Base-by-base conservation (phyloP, 1,140 invertebrate species). In the Triops cancriformis region DNA sequence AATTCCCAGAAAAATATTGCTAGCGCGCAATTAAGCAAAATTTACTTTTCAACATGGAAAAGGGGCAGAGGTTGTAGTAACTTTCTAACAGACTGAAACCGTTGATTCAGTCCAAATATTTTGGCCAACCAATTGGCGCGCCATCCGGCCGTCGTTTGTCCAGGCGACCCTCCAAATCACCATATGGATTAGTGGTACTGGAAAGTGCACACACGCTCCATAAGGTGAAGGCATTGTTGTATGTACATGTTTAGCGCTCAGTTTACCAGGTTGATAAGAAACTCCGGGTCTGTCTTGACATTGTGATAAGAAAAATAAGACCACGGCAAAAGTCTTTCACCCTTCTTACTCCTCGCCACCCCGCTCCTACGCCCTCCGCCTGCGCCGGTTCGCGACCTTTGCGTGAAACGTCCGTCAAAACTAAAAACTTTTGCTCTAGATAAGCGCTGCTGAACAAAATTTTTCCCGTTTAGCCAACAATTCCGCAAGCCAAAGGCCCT, bases 261-360 rank as follows among this genome's bases (percentile, higher is more conserved):
- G 51, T 64, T 64, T 64, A 64, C 51, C 51, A n/a, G 51, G 18
- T 64, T 64, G 51, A 64, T 64, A 64, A 64, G 51, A 64, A 64
- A 64, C 51, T 64, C 51, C 0, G 51, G 51, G 51, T 64, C 51
- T 23, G 51, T 64, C 51, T 64, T 64, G 51, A 64, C 51, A 23
- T 64, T 64, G 18, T 23, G 51, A 64, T 64, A 64, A 64, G 51
- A 64, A 64, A 64, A 64, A n/a, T 64, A n/a, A 9, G 51, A 64
- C 51, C 51, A 64, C 51, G 23, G n/a, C 51, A 14, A 64, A 64
- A 64, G 51, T 64, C 51, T 64, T 64, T 64, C 31, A 37, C 31
- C 31, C 31, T 37, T 37, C 31, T 14, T 64, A 64, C 51, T 23
- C 51, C 23, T 64, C n/a, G n/a, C n/a, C n/a, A n/a, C n/a, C n/a